These are phyloP conservation scores for Nothoprocta perdicaria DNA, from an alignment of 2,113 vertebrate genomes.

Conservation along the genomic window DNA sequence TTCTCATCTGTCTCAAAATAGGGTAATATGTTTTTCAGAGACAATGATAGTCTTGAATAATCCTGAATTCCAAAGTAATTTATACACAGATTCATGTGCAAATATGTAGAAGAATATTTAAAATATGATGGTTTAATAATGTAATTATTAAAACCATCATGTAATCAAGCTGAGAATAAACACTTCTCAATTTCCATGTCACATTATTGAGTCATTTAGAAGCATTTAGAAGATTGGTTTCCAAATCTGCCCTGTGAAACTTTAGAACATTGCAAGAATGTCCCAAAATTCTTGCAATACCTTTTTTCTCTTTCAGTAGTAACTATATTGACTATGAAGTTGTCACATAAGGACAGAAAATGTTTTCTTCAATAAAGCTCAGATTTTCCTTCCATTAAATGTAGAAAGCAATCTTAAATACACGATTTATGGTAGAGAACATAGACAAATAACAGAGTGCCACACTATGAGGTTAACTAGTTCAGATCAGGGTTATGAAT, in stretches of 20 bases:
- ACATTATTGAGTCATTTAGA: neutral
- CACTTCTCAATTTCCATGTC: neutral
- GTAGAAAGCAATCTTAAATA: neutral
- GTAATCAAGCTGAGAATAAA: neutral
- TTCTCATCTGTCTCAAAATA: neutral
- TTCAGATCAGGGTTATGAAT: neutral
- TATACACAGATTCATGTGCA: neutral
- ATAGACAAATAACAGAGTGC: neutral
- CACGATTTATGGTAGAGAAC: neutral
- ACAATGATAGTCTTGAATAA: neutral
- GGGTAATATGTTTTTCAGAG: neutral
- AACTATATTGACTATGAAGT: neutral
- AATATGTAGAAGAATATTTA: neutral
- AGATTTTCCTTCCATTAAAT: neutral
- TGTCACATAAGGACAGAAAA: neutral
- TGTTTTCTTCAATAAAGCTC: neutral
- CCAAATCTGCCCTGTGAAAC: neutral
- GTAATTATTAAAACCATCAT: neutral
- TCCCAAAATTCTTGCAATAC: neutral
- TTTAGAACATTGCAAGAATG: no score
- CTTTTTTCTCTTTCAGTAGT: neutral
- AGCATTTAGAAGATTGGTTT: neutral
- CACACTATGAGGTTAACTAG: neutral
- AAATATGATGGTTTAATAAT: neutral
- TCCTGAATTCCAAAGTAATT: neutral